Percentiles rank a stretch among this genome's conserved stretches.
phyloP scores from a whole-genome alignment of 2,113 vertebrate genomes.

The Cyprinus carpio region DNA sequence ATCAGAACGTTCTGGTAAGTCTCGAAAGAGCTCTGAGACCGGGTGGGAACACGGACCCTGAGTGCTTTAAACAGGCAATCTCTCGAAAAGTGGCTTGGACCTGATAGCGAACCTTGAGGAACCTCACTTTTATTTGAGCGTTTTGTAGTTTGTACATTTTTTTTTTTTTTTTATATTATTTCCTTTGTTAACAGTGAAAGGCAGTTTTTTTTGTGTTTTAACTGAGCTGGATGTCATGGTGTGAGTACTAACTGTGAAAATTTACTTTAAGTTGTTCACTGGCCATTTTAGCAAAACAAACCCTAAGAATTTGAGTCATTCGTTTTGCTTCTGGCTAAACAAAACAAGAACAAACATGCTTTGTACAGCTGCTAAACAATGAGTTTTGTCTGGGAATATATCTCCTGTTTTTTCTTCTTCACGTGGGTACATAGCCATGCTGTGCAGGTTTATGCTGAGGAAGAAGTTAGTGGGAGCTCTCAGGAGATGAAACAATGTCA shows the following conservation, averaged over 20 bases:
- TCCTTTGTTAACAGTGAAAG: conserved; percentile 37
- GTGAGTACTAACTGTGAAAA: conserved; percentile 14
- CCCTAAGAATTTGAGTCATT: conserved; percentile 59
- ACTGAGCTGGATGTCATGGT: conserved; percentile 47
- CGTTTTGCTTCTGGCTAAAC: conserved; percentile 20
- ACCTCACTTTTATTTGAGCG: background rate
- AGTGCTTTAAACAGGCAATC: conserved; percentile 78
- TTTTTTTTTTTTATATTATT: background rate
- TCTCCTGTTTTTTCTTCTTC: conserved; percentile 45
- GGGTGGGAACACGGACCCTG: conserved; percentile 63
- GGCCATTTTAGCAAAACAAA: conserved; percentile 13
- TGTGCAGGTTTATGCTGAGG: conserved; percentile 57
- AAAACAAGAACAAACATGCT: conserved; percentile 27
- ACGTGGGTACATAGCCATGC: conserved; percentile 20
- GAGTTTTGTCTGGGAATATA: conserved; percentile 58
- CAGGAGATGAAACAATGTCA: conserved; percentile 75
- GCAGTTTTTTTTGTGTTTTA: conserved; percentile 45
- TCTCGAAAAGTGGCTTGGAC: conserved; percentile 80
- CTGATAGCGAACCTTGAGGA: conserved; percentile 58
- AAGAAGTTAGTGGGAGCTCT: conserved; percentile 64
- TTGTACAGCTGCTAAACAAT: conserved; percentile 59
- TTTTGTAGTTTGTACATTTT: conserved; percentile 15
- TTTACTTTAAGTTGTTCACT: conserved; percentile 47
- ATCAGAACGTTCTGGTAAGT: conserved; percentile 78
- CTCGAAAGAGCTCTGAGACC: conserved; percentile 78